Conservation (phyloP, 2,113 vertebrate species). For the Sinocyclocheilus maitianheensis region DNA sequence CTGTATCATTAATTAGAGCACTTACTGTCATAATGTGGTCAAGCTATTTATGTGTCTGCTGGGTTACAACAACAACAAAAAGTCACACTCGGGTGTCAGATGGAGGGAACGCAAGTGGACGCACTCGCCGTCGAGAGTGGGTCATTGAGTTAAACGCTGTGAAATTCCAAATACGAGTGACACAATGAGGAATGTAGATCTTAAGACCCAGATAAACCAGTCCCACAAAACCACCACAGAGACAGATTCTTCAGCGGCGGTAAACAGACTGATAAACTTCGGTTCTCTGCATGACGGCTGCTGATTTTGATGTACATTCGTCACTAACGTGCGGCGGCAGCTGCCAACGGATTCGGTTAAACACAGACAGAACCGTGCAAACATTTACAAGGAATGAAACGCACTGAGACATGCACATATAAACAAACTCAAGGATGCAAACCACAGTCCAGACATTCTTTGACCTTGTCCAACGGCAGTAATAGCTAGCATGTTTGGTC, state of each 20-base stretch:
- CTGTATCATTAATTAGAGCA: slow-evolving; percentile 24
- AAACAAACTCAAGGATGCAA: slow-evolving; percentile 46
- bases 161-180: slow-evolving; percentile 67
- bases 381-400: slow-evolving; percentile 45
- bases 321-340: slow-evolving; percentile 21
- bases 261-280: slow-evolving; percentile 37
- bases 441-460: slow-evolving; percentile 26
- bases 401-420: slow-evolving; percentile 42
- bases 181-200: slow-evolving; percentile 52
- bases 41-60: slow-evolving; percentile 37
- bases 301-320: background rate
- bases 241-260: slow-evolving; percentile 27
- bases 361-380: slow-evolving; percentile 30
- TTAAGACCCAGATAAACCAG: slow-evolving; percentile 46
- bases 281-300: background rate
- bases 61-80: slow-evolving; percentile 26
- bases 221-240: slow-evolving; percentile 39
- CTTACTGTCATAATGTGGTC: slow-evolving; percentile 26
- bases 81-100: slow-evolving; percentile 21
- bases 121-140: background rate
- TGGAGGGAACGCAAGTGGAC: background rate
- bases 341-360: slow-evolving; percentile 20
- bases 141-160: slow-evolving; percentile 33
- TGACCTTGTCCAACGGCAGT: slow-evolving; percentile 48
- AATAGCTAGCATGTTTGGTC: slow-evolving; percentile 48